Percentiles rank a stretch among this genome's conserved stretches.
Evolutionary conservation across 2,113 vertebrate genomes (phyloP).

Genomic region (Ovis canadensis): DNA sequence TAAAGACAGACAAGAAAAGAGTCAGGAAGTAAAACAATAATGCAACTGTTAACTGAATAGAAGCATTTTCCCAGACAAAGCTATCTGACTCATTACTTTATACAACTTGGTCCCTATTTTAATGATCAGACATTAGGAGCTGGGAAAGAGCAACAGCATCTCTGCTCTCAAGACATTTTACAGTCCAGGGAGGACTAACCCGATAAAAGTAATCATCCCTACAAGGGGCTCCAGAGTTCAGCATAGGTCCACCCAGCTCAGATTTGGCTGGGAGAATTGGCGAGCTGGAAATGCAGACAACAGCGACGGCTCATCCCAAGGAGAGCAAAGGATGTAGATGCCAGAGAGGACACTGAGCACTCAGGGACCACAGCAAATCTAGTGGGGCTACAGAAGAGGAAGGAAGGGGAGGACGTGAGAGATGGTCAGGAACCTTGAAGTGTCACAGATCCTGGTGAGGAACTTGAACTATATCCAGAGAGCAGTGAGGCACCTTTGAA

Average conservation of each 20-base stretch:
- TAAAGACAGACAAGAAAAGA: background rate
- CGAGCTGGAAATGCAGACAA: background rate
- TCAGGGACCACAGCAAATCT: background rate
- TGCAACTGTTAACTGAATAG: background rate
- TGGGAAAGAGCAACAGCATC: background rate
- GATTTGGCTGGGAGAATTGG: no score
- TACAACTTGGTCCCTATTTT: background rate
- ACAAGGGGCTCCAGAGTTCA: background rate
- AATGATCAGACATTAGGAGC: background rate
- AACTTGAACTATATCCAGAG: background rate
- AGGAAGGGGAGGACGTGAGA: background rate
- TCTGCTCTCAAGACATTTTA: background rate
- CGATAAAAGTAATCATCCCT: accelerated
- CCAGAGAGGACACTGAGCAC: background rate
- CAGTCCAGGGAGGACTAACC: background rate
- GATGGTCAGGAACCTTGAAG: background rate
- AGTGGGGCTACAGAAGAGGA: background rate
- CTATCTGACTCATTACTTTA: background rate
- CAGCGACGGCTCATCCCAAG: background rate
- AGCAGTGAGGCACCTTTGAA: background rate
- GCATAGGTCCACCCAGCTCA: background rate
- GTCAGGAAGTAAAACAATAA: background rate
- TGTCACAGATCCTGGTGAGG: background rate
- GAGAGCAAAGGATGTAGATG: background rate
- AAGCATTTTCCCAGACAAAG: background rate